These are phyloP conservation scores for Thelaira solivaga DNA, from an alignment of 2,888 invertebrate species.

Conservation along the genomic window DNA sequence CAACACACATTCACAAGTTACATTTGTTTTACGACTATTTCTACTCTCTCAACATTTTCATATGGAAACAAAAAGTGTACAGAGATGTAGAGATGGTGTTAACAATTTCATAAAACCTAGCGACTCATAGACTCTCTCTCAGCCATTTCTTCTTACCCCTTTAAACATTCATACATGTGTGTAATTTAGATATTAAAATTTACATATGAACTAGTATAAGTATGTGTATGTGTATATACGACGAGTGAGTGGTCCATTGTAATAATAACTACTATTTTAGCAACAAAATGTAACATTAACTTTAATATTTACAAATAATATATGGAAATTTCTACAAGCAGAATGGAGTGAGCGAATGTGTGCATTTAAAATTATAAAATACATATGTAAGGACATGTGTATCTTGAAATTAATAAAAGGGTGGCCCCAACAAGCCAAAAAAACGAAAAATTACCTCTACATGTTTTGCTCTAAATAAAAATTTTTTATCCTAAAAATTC, in stretches of 20 bases:
- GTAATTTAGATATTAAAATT: conserved; percentile 36
- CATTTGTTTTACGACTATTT: conserved; percentile 17
- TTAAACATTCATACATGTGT: not conserved
- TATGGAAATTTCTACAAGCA: conserved; percentile 13
- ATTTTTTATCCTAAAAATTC: too few species aligned
- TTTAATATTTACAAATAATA: conserved; percentile 49
- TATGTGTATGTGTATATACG: not conserved
- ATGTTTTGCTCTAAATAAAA: too few species aligned
- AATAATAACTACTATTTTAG: conserved; percentile 47
- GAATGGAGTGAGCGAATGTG: not conserved
- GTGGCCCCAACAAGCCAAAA: too few species aligned
- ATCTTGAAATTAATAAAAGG: too few species aligned
- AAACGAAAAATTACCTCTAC: too few species aligned
- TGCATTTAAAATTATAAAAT: too few species aligned
- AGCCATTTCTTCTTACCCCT: too few species aligned
- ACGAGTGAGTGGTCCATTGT: not conserved
- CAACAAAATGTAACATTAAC: conserved; percentile 54
- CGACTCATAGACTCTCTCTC: conserved; percentile 12
- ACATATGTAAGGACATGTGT: too few species aligned
- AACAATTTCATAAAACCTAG: conserved; percentile 19
- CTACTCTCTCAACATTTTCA: not conserved
- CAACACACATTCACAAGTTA: conserved; percentile 39
- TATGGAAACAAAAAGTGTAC: conserved; percentile 5
- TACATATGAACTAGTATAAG: not conserved
- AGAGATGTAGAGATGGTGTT: conserved; percentile 28